Percentiles rank a stretch among this genome's conserved stretches.
These are phyloP conservation scores for Sebastes variabilis DNA, from an alignment of 2,797 vertebrate genomes.

Conservation along the genomic window DNA sequence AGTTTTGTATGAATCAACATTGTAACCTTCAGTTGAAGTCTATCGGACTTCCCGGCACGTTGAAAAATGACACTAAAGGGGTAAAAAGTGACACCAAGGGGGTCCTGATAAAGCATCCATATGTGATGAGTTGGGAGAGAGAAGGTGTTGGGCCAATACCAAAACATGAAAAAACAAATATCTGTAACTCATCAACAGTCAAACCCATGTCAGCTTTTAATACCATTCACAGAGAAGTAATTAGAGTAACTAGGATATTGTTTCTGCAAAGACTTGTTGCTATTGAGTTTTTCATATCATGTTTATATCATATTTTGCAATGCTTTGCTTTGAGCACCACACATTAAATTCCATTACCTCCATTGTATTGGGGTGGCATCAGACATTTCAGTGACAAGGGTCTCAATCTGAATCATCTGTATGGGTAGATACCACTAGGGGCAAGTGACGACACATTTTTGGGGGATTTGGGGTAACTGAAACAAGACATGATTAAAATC, in stretches of 20 bases:
- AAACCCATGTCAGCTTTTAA: background rate
- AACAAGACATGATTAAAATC: background rate
- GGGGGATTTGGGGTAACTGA: background rate
- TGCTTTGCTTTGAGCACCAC: background rate
- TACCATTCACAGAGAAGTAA: background rate
- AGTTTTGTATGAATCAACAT: too few species aligned
- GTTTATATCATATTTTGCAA: background rate
- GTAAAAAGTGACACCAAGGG: too few species aligned
- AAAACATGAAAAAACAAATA: background rate
- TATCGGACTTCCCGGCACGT: too few species aligned
- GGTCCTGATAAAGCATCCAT: too few species aligned
- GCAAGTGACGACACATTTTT: background rate
- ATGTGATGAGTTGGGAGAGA: too few species aligned
- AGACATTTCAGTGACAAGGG: background rate
- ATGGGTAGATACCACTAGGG: background rate
- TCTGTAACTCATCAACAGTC: background rate
- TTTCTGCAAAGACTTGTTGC: background rate
- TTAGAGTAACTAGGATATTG: background rate
- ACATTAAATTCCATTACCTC: background rate
- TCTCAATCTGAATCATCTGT: background rate
- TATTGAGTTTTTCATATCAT: background rate
- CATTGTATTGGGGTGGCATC: background rate
- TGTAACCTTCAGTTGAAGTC: rapidly evolving
- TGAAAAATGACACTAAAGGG: too few species aligned
- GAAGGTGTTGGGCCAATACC: too few species aligned